A percentile compares a stretch with the other conserved stretches of the same genome.
These are phyloP conservation scores for Heloderma charlesbogerti DNA, from an alignment of 2,113 vertebrate species.

Conservation along the genomic window DNA sequence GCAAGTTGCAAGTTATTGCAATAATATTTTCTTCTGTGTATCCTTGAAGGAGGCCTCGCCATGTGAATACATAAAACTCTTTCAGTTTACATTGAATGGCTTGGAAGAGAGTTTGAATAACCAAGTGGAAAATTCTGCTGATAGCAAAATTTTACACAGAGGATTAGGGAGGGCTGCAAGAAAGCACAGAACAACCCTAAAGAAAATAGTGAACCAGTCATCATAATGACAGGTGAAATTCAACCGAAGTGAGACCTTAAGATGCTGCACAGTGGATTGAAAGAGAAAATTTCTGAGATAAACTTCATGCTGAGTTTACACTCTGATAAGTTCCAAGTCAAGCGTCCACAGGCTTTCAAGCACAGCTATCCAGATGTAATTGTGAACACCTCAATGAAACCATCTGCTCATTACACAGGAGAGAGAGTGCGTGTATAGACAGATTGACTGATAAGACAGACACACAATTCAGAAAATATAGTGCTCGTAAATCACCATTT, in stretches of 20 bases:
- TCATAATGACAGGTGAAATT: constrained; percentile 36
- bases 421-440: background rate
- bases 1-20: background rate
- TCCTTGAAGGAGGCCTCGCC: constrained; percentile 18
- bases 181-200: constrained; percentile 32
- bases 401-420: background rate
- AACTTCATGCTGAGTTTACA: constrained; percentile 8
- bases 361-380: background rate
- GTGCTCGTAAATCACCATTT: background rate
- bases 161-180: constrained; percentile 15
- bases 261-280: background rate
- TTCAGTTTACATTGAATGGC: constrained; percentile 13
- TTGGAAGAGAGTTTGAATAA: background rate
- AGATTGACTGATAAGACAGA: background rate
- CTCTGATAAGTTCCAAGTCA: constrained; percentile 6
- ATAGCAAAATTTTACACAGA: constrained; percentile 7
- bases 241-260: constrained; percentile 10
- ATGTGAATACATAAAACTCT: background rate
- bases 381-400: background rate
- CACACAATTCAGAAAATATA: background rate
- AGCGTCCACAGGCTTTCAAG: background rate
- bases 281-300: constrained; percentile 4
- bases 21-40: background rate
- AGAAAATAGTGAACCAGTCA: constrained; percentile 41
- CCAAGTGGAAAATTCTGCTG: constrained; percentile 25